Evolutionary conservation across 2,888 invertebrate species (phyloP), one percentile per base, ranked within the genome.

Genomic region (Eupithecia vulgata): DNA sequence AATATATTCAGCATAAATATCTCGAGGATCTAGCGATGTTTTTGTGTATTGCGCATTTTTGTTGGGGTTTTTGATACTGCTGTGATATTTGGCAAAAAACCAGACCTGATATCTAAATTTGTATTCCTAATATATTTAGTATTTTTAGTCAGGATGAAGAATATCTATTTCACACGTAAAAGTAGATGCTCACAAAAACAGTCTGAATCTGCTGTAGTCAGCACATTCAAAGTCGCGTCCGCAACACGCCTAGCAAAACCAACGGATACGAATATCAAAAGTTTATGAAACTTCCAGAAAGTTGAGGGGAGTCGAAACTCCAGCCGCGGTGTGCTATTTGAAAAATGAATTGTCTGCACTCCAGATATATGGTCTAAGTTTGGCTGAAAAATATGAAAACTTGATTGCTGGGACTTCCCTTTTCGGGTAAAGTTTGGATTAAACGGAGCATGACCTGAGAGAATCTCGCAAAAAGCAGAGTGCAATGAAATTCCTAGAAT

Each of bases 291-390:
- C 85, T 91, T 81, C 81, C 75, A 76, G 79, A 84, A 88, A 90
- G 85, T 90, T 88, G 76, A 77, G 76, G 84, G 57, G 88, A 80
- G 78, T 80, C 80, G 87, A 82, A 90, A 89, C 85, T 91, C 82
- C 76, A 78, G 83, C 87, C 86, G 85, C 83, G 80, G 86, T 84
- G 84, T 86, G 89, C 85, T 85, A 84, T 90, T 91, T 93, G 92
- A 93, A 93, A 93, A 93, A 93, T 93, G 92, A 92, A 92, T 93
- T 92, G 93, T 93, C 92, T 90, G 88, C 91, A 88, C 90, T 91
- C 83, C 88, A 88, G 87, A 91, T 91, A 92, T 92, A 92, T 91
- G 89, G 88, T 86, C 85, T 85, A 86, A 91, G 88, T 91, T 91
- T 84, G 79, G 80, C 84, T 82, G 84, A 85, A 84, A 86, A 90